A percentile compares a stretch with the other conserved stretches of the same genome.
Evolutionary conservation across 2,888 invertebrate genomes (phyloP).

Genomic region (Cinara cedri): DNA sequence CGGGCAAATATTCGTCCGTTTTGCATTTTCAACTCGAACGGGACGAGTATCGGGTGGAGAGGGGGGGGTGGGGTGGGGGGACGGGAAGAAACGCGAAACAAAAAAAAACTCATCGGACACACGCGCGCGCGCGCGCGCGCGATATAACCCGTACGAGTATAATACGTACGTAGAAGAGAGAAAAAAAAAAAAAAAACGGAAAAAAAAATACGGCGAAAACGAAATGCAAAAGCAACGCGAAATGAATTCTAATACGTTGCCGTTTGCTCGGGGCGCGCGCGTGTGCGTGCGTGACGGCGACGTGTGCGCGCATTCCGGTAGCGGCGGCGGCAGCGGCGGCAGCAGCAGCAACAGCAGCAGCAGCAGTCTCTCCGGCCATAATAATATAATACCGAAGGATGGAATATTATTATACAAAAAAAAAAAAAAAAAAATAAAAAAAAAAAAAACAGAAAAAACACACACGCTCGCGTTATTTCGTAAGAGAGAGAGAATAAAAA

Average conservation of each 20-base stretch:
- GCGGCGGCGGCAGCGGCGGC: no score
- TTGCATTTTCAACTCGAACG: slow-evolving; percentile 49
- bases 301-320: slow-evolving; percentile 46
- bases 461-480: neutral
- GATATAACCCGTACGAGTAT: neutral
- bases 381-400: neutral
- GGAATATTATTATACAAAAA: neutral
- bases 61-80: no score
- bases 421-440: slow-evolving; percentile 7
- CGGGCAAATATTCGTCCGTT: slow-evolving; percentile 51
- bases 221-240: slow-evolving; percentile 40
- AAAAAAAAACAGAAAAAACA: neutral
- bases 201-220: slow-evolving; percentile 17
- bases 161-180: neutral
- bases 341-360: no score
- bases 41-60: no score
- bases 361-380: neutral
- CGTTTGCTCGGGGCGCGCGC: no score
- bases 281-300: slow-evolving; percentile 27
- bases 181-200: no score
- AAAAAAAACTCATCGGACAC: neutral
- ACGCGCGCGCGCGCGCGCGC: neutral
- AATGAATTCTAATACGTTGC: slow-evolving; percentile 37
- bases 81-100: slow-evolving; percentile 16
- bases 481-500: neutral